A percentile compares a stretch with the other conserved stretches of the same genome.
These are phyloP conservation scores for Himalopsyche japonica DNA, from an alignment of 2,888 invertebrate genomes.

Conservation along the genomic window DNA sequence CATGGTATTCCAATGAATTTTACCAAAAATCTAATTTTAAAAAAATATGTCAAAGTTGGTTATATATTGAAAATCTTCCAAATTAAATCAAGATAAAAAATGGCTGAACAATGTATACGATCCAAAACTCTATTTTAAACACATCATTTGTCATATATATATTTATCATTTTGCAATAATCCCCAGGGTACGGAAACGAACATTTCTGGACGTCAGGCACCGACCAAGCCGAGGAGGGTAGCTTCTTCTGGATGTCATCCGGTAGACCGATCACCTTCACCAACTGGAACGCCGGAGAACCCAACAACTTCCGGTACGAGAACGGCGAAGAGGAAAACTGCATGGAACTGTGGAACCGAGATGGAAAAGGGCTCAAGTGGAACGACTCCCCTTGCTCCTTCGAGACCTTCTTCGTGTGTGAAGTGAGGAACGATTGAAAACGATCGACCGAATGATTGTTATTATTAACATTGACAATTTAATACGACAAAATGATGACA, in stretches of 20 bases:
- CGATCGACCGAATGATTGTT: neutral
- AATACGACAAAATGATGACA: neutral
- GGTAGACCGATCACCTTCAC: constrained; percentile 87
- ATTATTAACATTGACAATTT: neutral
- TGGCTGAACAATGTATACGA: neutral
- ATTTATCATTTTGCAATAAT: neutral
- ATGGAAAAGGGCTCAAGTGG: constrained; percentile 91
- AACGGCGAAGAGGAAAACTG: constrained; percentile 94
- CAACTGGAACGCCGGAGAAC: constrained; percentile 93
- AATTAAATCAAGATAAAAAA: too few relatives aligned
- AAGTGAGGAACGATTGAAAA: constrained; percentile 67
- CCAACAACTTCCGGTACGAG: constrained; percentile 91
- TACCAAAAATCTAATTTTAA: too few relatives aligned
- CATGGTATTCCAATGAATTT: too few relatives aligned
- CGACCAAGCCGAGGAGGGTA: constrained; percentile 87
- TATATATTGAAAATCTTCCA: too few relatives aligned
- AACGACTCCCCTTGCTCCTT: constrained; percentile 93
- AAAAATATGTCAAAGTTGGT: too few relatives aligned
- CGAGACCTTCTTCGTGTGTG: constrained; percentile 90
- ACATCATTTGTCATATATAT: neutral
- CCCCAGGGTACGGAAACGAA: constrained; percentile 81
- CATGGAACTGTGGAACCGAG: constrained; percentile 87
- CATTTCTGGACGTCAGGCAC: constrained; percentile 95
- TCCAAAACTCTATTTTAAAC: neutral
- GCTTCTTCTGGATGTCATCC: constrained; percentile 92